phyloP scores from a whole-genome alignment of 2,888 invertebrate species.

The Aromia moschata region DNA sequence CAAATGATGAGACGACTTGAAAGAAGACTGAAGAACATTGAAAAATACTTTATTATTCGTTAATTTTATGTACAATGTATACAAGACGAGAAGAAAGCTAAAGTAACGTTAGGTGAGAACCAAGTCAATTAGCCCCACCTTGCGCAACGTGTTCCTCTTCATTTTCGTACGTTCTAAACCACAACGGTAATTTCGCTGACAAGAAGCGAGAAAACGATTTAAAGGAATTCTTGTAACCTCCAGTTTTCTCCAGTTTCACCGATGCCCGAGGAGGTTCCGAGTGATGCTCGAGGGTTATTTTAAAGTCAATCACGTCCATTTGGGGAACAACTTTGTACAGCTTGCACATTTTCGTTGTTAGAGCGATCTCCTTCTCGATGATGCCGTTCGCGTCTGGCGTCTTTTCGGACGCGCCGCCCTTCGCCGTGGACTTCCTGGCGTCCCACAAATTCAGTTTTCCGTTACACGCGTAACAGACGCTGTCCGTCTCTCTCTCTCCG shows the following conservation, averaged over 20 bases:
- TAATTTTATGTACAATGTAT: too few species aligned
- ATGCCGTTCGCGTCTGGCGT: slow-evolving; percentile 41
- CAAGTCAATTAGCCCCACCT: not conserved
- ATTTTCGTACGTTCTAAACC: slow-evolving; percentile 49
- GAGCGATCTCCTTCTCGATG: slow-evolving; percentile 57
- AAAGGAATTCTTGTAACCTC: slow-evolving; percentile 52
- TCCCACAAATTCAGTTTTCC: slow-evolving; percentile 55
- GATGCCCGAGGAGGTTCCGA: slow-evolving; percentile 48
- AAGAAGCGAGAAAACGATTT: slow-evolving; percentile 51
- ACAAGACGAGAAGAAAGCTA: too few species aligned
- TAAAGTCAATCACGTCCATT: slow-evolving; percentile 53
- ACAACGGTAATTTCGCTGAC: slow-evolving; percentile 49
- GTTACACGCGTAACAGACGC: slow-evolving; percentile 21
- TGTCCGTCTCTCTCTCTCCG: slow-evolving; percentile 36
- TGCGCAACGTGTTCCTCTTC: slow-evolving; percentile 38
- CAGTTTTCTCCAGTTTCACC: slow-evolving; percentile 50
- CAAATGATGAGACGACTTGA: too few species aligned
- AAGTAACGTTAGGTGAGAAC: too few species aligned
- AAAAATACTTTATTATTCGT: too few species aligned
- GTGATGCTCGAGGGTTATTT: slow-evolving; percentile 50
- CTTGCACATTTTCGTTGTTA: slow-evolving; percentile 55
- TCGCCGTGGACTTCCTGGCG: slow-evolving; percentile 52
- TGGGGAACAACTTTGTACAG: slow-evolving; percentile 38
- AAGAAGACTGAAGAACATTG: too few species aligned
- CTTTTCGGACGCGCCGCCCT: slow-evolving; percentile 40